Evolutionary conservation across 23 tunicate species (phyloP).

Genomic region (Ascidia mentula): DNA sequence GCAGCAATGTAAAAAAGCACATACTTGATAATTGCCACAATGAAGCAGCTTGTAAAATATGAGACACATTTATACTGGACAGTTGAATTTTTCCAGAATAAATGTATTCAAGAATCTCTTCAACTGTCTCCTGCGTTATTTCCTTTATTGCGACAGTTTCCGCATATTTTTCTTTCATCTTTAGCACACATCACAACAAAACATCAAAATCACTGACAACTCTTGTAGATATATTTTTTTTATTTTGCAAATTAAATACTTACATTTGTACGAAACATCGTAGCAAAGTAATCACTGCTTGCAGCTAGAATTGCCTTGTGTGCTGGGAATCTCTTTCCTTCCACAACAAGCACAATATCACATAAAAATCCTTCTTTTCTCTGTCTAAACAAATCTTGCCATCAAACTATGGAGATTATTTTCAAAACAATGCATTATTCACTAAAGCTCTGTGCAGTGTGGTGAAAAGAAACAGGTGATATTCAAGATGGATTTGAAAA

Average conservation of each 20-base stretch:
- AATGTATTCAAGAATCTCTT: not conserved
- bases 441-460: too few species aligned
- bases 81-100: not conserved
- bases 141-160: not conserved
- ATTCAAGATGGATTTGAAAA: too few species aligned
- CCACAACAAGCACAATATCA: not conserved
- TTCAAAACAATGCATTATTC: too few species aligned
- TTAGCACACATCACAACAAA: too few species aligned
- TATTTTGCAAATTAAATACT: too few species aligned
- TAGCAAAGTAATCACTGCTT: slow-evolving; percentile 1
- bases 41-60: not conserved
- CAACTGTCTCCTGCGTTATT: not conserved
- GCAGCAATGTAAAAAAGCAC: too few species aligned
- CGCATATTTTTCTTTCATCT: not conserved
- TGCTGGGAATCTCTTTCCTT: not conserved
- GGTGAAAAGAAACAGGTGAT: too few species aligned
- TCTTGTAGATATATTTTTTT: too few species aligned
- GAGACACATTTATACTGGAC: not conserved
- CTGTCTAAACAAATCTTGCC: too few species aligned
- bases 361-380: not conserved
- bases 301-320: not conserved
- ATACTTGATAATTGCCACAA: not conserved
- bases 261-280: not conserved
- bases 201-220: too few species aligned
- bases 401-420: too few species aligned